A percentile compares a stretch with the other conserved stretches of the same genome.
Conservation (phyloP, 2,113 vertebrate genomes). For the Hypanus sabinus region DNA sequence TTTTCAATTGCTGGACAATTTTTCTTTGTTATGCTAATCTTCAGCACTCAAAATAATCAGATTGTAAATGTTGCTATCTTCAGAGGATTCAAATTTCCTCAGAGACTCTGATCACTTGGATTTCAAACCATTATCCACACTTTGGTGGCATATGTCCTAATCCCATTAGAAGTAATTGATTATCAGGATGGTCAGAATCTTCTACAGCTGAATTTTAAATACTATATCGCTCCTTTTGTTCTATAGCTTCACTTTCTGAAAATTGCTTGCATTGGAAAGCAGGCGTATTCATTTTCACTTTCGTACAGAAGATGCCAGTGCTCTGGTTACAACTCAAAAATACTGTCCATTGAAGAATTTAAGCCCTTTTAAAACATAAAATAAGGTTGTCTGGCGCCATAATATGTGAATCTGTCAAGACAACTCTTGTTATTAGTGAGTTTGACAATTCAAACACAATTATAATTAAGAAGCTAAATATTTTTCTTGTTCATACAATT, state of each 20-base stretch:
- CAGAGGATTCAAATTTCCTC: constrained; percentile 50
- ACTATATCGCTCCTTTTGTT: not conserved
- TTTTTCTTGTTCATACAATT: not conserved
- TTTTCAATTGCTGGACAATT: constrained; percentile 60
- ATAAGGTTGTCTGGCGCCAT: not conserved
- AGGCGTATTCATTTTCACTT: not conserved
- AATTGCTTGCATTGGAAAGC: not conserved
- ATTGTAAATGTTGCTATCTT: constrained; percentile 53
- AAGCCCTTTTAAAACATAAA: not conserved
- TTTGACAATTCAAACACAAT: not conserved
- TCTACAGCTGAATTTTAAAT: not conserved
- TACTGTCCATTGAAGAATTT: not conserved
- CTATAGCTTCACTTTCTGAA: not conserved
- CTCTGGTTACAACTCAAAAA: not conserved
- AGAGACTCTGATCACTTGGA: constrained; percentile 40
- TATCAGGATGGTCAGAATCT: accelerated
- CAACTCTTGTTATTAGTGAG: not conserved
- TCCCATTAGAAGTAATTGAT: constrained; percentile 40
- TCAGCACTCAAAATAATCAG: constrained; percentile 54
- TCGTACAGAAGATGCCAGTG: not conserved
- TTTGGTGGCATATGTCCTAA: constrained; percentile 37
- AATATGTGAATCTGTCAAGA: not conserved
- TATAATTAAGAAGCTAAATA: not conserved
- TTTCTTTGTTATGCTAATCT: constrained; percentile 59
- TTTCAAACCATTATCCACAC: constrained; percentile 43